Evolutionary conservation across 2,113 vertebrate species (phyloP).

Genomic region (Agapornis roseicollis): DNA sequence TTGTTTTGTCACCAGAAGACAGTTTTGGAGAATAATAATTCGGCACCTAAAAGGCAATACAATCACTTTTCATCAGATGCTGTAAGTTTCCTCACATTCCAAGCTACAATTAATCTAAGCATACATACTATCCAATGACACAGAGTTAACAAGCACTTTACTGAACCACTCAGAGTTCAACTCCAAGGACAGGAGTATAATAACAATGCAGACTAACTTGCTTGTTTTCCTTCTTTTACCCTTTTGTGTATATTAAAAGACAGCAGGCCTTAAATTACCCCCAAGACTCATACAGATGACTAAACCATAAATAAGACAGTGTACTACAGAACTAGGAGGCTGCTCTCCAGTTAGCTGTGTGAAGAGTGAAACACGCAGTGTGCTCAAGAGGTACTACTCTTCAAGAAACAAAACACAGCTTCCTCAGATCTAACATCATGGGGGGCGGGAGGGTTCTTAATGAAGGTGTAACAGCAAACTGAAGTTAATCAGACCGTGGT

Average conservation of each 20-base stretch:
- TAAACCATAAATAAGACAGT: background rate
- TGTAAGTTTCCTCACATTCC: background rate
- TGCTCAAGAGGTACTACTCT: background rate
- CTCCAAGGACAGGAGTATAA: background rate
- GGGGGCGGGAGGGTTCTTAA: background rate
- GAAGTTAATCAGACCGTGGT: background rate
- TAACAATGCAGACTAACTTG: background rate
- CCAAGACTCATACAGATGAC: background rate
- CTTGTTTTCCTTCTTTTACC: slow-evolving; percentile 8
- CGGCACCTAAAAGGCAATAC: background rate
- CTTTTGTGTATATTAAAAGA: background rate
- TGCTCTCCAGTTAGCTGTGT: background rate
- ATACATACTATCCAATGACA: background rate
- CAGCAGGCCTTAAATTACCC: background rate
- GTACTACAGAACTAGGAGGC: background rate
- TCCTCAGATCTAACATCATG: background rate
- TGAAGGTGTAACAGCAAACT: background rate
- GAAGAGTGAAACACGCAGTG: background rate
- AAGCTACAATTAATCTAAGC: background rate
- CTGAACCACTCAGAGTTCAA: background rate
- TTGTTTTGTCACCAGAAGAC: background rate
- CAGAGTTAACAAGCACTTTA: background rate
- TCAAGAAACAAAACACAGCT: background rate
- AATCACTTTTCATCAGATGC: background rate
- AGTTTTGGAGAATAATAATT: background rate